Conservation (phyloP, 2,113 vertebrate species). For the Thunnus thynnus region DNA sequence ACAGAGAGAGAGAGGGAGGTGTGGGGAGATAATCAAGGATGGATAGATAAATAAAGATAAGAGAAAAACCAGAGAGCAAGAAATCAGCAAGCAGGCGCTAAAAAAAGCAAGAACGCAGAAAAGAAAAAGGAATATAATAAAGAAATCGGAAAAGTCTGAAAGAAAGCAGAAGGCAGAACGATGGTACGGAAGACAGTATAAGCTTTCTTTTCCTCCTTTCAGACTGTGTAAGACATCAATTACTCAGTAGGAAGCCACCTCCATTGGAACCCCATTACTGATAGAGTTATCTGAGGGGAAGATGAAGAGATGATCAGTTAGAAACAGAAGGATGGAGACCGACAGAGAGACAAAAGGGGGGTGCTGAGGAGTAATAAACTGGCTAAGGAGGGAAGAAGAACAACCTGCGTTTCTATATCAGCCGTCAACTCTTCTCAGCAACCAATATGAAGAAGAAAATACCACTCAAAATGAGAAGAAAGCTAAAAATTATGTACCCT, state of each 20-base stretch:
- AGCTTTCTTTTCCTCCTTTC: conserved; percentile 20
- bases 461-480: background rate
- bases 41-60: conserved; percentile 12
- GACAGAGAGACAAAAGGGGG: conserved; percentile 44
- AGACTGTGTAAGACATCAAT: conserved; percentile 42
- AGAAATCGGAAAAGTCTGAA: conserved; percentile 28
- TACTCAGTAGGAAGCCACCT: conserved; percentile 29
- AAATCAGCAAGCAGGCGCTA: background rate
- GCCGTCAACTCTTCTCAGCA: conserved; percentile 29
- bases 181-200: background rate
- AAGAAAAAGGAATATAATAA: conserved; percentile 1
- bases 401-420: conserved; percentile 28
- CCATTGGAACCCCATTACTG: conserved; percentile 57
- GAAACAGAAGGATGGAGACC: conserved; percentile 18
- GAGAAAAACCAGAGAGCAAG: background rate
- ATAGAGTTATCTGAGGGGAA: conserved; percentile 31
- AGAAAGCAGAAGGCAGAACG: conserved; percentile 16
- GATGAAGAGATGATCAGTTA: conserved; percentile 37
- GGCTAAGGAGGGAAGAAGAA: conserved; percentile 17
- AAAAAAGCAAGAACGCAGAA: background rate
- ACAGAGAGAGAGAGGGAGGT: too few species aligned
- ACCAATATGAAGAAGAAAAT: conserved; percentile 21
- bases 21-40: background rate
- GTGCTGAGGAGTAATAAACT: conserved; percentile 47
- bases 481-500: background rate